Evolutionary conservation across 2,797 vertebrate species (phyloP).

Genomic region (Gouania willdenowi): DNA sequence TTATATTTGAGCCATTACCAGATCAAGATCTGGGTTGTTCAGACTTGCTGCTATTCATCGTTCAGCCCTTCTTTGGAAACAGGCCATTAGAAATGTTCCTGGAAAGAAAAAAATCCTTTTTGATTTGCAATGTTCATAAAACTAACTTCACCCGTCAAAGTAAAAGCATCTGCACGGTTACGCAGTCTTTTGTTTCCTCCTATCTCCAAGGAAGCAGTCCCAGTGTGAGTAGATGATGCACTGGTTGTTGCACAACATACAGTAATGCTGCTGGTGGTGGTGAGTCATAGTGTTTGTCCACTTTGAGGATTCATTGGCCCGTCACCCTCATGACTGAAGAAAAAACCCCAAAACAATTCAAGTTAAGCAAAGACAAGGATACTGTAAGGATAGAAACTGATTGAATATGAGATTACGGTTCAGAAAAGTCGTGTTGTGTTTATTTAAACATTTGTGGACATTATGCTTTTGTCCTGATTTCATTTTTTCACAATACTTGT

Average conservation of each 20-base stretch:
- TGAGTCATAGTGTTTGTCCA: constrained; percentile 29
- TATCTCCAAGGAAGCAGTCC: constrained; percentile 22
- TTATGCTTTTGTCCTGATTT: no score
- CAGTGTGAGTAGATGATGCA: constrained; percentile 21
- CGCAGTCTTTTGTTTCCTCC: constrained; percentile 38
- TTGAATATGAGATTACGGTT: no score
- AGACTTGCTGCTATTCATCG: constrained; percentile 30
- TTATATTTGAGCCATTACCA: no score
- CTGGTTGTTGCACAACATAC: constrained; percentile 33
- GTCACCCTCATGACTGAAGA: neutral
- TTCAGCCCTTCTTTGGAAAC: constrained; percentile 26
- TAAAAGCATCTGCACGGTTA: constrained; percentile 19
- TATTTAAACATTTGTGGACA: no score
- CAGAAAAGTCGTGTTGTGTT: no score
- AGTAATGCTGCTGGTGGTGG: constrained; percentile 16
- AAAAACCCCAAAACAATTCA: no score
- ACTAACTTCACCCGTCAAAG: constrained; percentile 21
- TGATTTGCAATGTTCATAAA: constrained; percentile 15
- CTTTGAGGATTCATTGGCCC: constrained; percentile 4
- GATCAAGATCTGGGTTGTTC: neutral
- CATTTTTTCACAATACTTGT: no score
- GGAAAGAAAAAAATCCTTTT: constrained; percentile 18
- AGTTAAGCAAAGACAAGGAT: no score
- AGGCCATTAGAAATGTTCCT: constrained; percentile 35
- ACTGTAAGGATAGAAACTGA: no score